Conservation (phyloP, 2,888 invertebrate species). For the Mamestra brassicae region DNA sequence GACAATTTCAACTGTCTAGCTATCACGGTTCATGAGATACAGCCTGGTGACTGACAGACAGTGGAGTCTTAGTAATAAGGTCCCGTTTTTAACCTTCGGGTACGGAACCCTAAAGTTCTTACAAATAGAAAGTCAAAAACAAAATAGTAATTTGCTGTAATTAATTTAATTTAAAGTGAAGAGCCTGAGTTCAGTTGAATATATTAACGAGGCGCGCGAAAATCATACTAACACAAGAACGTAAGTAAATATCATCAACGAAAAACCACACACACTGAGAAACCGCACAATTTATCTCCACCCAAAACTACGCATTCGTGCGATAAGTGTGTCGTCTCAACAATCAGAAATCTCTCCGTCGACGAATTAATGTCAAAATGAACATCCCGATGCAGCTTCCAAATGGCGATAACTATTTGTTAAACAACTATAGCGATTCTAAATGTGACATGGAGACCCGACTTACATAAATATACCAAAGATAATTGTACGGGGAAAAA, state of each 20-base stretch:
- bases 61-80: no score
- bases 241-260: neutral
- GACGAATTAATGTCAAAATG: conserved; percentile 12
- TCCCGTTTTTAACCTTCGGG: no score
- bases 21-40: no score
- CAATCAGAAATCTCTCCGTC: conserved; percentile 8
- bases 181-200: no score
- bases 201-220: neutral
- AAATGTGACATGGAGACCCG: neutral
- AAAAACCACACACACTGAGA: neutral
- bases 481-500: neutral
- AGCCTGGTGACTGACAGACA: no score
- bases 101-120: no score
- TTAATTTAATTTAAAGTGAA: no score
- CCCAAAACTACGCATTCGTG: neutral
- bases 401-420: conserved; percentile 14
- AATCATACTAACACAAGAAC: neutral
- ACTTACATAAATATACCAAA: neutral
- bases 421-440: conserved; percentile 1
- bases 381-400: conserved; percentile 9
- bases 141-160: no score
- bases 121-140: no score
- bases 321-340: conserved; percentile 29
- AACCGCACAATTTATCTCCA: neutral
- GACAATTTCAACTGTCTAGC: no score